Evolutionary conservation across 2,113 vertebrate species (phyloP).

Genomic region (Daboia siamensis): DNA sequence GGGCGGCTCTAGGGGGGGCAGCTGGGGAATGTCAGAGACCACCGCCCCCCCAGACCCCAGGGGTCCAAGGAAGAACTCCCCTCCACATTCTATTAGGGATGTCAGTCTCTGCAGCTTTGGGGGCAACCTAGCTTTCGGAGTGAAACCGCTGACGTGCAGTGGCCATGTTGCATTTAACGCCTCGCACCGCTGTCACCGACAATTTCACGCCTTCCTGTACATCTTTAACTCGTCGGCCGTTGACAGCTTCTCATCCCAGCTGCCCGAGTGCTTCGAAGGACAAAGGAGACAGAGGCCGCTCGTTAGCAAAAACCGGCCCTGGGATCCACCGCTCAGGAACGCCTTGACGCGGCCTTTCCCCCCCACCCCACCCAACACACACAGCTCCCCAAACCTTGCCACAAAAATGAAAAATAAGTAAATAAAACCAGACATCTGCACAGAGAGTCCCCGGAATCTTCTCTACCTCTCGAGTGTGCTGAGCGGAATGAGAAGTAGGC

Average conservation of each 20-base stretch:
- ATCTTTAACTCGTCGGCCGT: not conserved
- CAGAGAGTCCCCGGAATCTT: not conserved
- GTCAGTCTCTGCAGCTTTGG: not conserved
- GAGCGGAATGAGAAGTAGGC: not conserved
- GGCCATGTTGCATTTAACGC: conserved; percentile 48
- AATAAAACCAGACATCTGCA: not conserved
- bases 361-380: not conserved
- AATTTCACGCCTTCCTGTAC: conserved; percentile 56
- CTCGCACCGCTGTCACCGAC: conserved; percentile 63
- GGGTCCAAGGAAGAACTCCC: not conserved
- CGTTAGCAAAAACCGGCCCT: not conserved
- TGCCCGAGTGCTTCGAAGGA: conserved; percentile 34
- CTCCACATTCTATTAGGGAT: not conserved
- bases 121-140: not conserved
- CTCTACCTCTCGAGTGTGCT: not conserved
- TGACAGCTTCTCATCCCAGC: conserved; percentile 14
- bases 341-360: accelerated
- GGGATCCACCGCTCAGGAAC: not conserved
- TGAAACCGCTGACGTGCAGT: conserved; percentile 46
- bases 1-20: not conserved
- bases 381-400: accelerated
- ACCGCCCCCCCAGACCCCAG: not conserved
- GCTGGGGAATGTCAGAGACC: accelerated
- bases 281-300: conserved; percentile 19
- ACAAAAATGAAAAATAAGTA: not conserved